Evolutionary conservation across 2,113 vertebrate species (phyloP).

Genomic region (Tragelaphus scriptus): DNA sequence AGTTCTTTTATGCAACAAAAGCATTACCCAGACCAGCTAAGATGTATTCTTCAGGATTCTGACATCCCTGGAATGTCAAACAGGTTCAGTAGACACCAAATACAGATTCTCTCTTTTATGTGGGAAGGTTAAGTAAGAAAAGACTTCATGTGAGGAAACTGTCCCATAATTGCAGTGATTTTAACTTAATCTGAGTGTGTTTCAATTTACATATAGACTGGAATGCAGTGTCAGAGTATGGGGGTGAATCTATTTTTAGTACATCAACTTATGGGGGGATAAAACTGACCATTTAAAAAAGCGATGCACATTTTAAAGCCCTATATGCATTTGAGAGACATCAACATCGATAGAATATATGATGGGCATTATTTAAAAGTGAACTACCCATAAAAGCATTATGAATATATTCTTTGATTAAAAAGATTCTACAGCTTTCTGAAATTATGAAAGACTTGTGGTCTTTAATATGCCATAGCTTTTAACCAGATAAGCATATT

Average conservation of each 20-base stretch:
- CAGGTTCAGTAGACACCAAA: slow-evolving; percentile 69
- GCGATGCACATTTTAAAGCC: slow-evolving; percentile 12
- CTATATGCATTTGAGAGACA: slow-evolving; percentile 1
- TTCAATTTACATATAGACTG: slow-evolving; percentile 65
- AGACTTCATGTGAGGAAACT: slow-evolving; percentile 50
- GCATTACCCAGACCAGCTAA: slow-evolving; percentile 60
- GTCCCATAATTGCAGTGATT: slow-evolving; percentile 27
- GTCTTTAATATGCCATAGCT: slow-evolving; percentile 35
- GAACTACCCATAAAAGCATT: slow-evolving; percentile 21
- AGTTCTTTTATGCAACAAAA: slow-evolving; percentile 70
- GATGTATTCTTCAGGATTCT: slow-evolving; percentile 64
- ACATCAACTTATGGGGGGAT: slow-evolving; percentile 34
- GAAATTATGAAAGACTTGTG: slow-evolving; percentile 43
- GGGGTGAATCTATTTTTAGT: slow-evolving; percentile 38
- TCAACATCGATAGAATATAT: not conserved
- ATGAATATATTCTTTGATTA: slow-evolving; percentile 19
- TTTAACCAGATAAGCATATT: slow-evolving; percentile 36
- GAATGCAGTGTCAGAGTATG: slow-evolving; percentile 29
- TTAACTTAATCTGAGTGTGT: slow-evolving; percentile 51
- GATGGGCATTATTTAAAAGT: slow-evolving; percentile 8
- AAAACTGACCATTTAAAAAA: slow-evolving; percentile 54
- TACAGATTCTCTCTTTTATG: slow-evolving; percentile 57
- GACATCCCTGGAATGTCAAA: slow-evolving; percentile 75
- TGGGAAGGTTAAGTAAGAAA: slow-evolving; percentile 65
- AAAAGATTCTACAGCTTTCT: slow-evolving; percentile 38